Evolutionary conservation across 2,888 invertebrate genomes (phyloP).

Genomic region (Drosophila paracracens): DNA sequence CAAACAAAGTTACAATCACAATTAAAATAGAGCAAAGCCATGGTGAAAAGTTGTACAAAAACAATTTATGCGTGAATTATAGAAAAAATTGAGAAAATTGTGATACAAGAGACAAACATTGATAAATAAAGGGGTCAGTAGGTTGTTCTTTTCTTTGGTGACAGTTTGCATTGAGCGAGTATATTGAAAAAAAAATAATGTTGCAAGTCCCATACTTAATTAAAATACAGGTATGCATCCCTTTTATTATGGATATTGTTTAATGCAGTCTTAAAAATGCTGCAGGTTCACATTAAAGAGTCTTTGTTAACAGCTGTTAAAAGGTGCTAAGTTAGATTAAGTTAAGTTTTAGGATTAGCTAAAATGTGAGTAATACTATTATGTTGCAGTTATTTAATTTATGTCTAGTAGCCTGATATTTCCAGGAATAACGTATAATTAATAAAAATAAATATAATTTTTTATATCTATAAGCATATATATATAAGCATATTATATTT

Average conservation of each 20-base stretch:
- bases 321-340: not conserved
- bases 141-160: not conserved
- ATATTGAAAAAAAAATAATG: not conserved
- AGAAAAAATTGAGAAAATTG: not conserved
- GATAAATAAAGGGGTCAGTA: not conserved
- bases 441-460: not conserved
- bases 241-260: not conserved
- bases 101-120: not conserved
- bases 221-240: not conserved
- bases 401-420: not conserved
- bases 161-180: not conserved
- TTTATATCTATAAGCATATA: not conserved
- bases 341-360: not conserved
- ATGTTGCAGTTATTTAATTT: not conserved
- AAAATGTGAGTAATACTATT: not conserved
- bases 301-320: not conserved
- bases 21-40: not conserved
- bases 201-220: not conserved
- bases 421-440: not conserved
- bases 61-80: not conserved
- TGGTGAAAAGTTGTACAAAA: not conserved
- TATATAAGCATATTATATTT: not conserved
- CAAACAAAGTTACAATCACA: not conserved
- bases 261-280: not conserved
- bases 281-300: not conserved